Evolutionary conservation across 2,888 invertebrate genomes (phyloP), one percentile per base, ranked within the genome.

Genomic region (Tryphoninae sp.): DNA sequence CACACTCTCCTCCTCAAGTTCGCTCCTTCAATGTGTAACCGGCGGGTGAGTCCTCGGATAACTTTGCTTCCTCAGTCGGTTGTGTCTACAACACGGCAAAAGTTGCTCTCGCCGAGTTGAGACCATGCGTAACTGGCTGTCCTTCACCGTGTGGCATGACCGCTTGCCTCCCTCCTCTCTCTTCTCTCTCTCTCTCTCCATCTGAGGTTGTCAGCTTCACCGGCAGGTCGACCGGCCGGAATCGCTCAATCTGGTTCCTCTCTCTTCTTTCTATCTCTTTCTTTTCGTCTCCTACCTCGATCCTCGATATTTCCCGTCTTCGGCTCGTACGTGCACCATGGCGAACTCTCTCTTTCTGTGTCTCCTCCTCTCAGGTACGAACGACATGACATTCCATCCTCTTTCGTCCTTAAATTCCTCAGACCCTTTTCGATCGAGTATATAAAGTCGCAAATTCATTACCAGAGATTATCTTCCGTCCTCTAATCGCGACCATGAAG

Each of bases 201-300:
- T 33, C 33, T 33, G 33, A 33, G 6, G 80, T 76, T 76, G 80
- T 67, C 80, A 59, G 65, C 80, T 73, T 61, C 83, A 73, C 33
- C 86, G 83, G 16, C 81, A 77, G 81, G 69, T 74, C 71, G 78
- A 74, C 74, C 65, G 71, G 61, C 75, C 79, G 79, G 79, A 82
- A 82, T 82, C 81, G 78, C 81, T 82, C 81, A 82, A 82, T 82
- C 81, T 82, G 78, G 81, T 79, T 79, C 78, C 81, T 82, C 75
- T 62, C 83, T 80, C 86, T 83, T 78, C 81, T 76, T 83, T 73
- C 75, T 59, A 58, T 72, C 71, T 77, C 76, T 51, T 51, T 45
- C 80, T 42, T 71, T 71, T 64, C 72, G 67, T 72, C 67, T 61
- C 26, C 74, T 69, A 61, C 77, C 82, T 78, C 74, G 6, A 68